Percentiles rank a stretch among this genome's conserved stretches.
Evolutionary conservation across 2,113 vertebrate species (phyloP).

Genomic region (Laticauda laticaudata): DNA sequence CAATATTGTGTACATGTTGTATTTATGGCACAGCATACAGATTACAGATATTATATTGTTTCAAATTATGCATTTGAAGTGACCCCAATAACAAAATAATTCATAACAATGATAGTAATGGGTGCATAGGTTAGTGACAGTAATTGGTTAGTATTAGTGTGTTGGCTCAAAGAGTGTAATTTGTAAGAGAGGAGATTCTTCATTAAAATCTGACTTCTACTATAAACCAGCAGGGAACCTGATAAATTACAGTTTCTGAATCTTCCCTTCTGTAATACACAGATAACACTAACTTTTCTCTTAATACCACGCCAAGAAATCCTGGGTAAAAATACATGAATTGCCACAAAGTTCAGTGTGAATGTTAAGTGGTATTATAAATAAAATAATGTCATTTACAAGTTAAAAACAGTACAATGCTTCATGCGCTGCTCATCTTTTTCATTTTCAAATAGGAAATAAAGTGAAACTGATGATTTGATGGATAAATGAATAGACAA

Average conservation of each 20-base stretch:
- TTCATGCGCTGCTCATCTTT: not conserved
- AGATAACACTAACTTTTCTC: not conserved
- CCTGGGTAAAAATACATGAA: not conserved
- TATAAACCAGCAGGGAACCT: not conserved
- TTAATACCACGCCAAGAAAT: not conserved
- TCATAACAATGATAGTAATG: not conserved
- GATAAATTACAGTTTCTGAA: not conserved
- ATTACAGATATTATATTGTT: not conserved
- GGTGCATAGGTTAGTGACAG: not conserved
- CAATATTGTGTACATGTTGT: not conserved
- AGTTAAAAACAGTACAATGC: not conserved
- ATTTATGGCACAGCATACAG: not conserved
- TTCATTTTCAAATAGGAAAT: not conserved
- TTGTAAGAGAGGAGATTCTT: not conserved
- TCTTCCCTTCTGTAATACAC: not conserved
- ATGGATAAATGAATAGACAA: not conserved
- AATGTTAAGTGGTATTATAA: not conserved
- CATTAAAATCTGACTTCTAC: not conserved
- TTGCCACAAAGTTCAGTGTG: not conserved
- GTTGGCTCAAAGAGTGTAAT: not conserved
- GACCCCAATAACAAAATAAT: not conserved
- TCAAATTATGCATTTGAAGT: not conserved
- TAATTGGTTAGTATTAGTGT: not conserved
- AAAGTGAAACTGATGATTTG: not conserved
- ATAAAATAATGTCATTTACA: not conserved